These are phyloP conservation scores for Melolontha melolontha DNA, from an alignment of 2,888 invertebrate genomes.

Conservation along the genomic window DNA sequence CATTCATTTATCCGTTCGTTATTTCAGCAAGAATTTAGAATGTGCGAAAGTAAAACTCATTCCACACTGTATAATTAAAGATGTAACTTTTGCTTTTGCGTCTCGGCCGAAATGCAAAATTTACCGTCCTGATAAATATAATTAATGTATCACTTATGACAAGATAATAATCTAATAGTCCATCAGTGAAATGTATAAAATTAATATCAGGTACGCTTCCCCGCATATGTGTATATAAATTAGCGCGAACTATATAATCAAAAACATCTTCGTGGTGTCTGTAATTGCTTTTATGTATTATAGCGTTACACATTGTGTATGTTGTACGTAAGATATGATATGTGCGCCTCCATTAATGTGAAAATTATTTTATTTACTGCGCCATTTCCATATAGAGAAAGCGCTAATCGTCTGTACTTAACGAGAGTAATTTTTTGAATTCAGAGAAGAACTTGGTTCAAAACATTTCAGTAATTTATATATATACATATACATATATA, in stretches of 20 bases:
- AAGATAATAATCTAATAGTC: conserved; percentile 15
- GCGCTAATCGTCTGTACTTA: no score
- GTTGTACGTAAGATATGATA: no score
- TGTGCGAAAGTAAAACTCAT: conserved; percentile 12
- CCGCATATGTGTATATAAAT: conserved; percentile 7
- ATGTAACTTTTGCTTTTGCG: conserved; percentile 8
- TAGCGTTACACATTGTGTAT: no score
- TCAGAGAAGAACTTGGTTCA: no score
- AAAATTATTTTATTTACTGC: no score
- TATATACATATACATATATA: no score
- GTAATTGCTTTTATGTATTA: no score
- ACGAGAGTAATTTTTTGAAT: no score
- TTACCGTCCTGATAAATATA: conserved; percentile 13
- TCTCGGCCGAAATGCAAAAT: conserved; percentile 19
- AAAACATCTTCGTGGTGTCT: neutral
- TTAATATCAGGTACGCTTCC: conserved; percentile 16
- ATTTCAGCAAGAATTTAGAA: neutral
- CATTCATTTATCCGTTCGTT: neutral
- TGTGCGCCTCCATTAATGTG: no score
- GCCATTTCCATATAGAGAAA: no score
- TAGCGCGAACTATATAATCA: conserved; percentile 10
- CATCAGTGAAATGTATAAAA: conserved; percentile 17
- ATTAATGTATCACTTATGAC: conserved; percentile 21
- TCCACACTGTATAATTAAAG: conserved; percentile 5
- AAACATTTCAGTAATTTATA: no score